Base-by-base conservation (phyloP, 2,113 vertebrate genomes). In the Indicator indicator region DNA sequence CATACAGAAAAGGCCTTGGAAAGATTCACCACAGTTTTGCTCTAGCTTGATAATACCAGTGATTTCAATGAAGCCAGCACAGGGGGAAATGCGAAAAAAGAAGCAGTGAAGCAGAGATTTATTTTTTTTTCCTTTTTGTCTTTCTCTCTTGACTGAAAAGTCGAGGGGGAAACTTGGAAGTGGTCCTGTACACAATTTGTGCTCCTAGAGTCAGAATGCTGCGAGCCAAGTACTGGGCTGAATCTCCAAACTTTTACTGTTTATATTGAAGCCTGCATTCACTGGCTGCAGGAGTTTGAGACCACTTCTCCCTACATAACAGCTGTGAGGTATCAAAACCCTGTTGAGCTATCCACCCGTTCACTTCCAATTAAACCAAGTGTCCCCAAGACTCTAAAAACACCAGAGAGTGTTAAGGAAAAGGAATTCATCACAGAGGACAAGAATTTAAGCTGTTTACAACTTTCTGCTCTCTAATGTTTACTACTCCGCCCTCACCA, bases 121-220 rank as follows among this genome's bases (percentile, higher is more conserved):
- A 17, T 70, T 60, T 73, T 46, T 17, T 30, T 28, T 9, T 16
- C 55, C 14, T 77, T 76, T 54, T 42, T 18, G 56, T 88, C 71
- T 52, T 81, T 77, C 69, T 88, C 83, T 17, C 74, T 78, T 81
- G 52, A 89, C 7, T 91, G 81, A 96, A 82, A 90, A 91, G 33
- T 75, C 19, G 63, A 95, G 42, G 58, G 83, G 94, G 86, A 89
- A 94, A 88, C 60, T 91, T 96, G 95, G 94, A 96, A 94, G 58
- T 54, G 60, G 74, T 93, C 69, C 93, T 95, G 62, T 58, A 59
- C 2, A 38, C 0, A 24, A 91, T 80, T 81, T 96, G 85, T 91
- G 77, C 86, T 91, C 74, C 75, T 65, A 80, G 91, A 95, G 94
- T 78, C 92, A 97, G 88, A 94, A 95, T 52, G 69, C 91, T 92